Evolutionary conservation across 2,113 vertebrate genomes (phyloP), one percentile per base, ranked within the genome.

Genomic region (Empidonax traillii): DNA sequence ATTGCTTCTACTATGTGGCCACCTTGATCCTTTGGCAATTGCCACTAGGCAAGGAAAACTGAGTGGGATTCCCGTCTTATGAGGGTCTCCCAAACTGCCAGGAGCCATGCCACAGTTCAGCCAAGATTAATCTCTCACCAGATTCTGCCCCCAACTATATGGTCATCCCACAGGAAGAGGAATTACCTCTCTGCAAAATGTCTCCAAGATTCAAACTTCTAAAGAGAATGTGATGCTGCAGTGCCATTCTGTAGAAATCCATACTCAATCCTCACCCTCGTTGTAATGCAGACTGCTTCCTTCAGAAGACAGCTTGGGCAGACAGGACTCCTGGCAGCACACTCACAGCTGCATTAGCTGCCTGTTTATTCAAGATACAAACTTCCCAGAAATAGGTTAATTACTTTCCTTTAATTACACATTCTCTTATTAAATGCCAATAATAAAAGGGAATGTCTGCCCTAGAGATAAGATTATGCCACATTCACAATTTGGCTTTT

Each of bases 401-500:
- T 69, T 68, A 85, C 47, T 89, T 88, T 65, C 25, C 30, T 89
- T 96, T 96, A 87, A 83, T 81, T 74, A 94, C 44, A 46, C 28
- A 56, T 90, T 93, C 77, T 94, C 63, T 94, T 92, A 76, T 89
- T 91, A 78, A 89, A 92, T 91, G 58, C 47, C 90, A 71, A 41
- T 80, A 77, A 87, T 71, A 66, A 76, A 93, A 88, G 56, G 41
- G 56, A 95, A 80, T 46, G 68, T 90, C 89, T 72, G 59, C 86
- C 61, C 93, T 80, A 69, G 79, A 90, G 93, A 68, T 90, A 93
- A 95, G 75, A 88, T 93, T 96, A 84, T 81, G 65, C 72, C 85
- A 93, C 55, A 61, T 77, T 88, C 55, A 52, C 75, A 90, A 88
- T 84, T 71, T 1, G 6, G 7, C 56, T 96, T 92, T 95, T 85